These are phyloP conservation scores for Drosophila phalerata DNA, from an alignment of 2,888 invertebrate species.

Conservation along the genomic window DNA sequence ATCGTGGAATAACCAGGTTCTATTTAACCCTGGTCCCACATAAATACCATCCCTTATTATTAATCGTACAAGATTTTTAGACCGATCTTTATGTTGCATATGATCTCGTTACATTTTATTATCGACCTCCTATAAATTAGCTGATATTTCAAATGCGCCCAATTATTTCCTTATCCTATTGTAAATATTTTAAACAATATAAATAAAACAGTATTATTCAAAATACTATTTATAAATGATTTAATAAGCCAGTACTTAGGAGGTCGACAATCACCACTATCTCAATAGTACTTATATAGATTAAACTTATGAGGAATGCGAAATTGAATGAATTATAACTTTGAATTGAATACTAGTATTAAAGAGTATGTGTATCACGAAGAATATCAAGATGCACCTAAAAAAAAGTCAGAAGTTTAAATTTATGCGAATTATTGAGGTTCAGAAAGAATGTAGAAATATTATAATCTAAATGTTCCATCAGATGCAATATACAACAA, in stretches of 20 bases:
- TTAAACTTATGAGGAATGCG: conserved; percentile 11
- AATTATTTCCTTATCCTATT: not conserved
- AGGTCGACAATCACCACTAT: conserved; percentile 2
- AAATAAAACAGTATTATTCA: conserved; percentile 2
- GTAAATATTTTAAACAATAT: not conserved
- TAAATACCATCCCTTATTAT: no score
- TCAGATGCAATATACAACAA: conserved; percentile 48
- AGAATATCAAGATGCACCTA: conserved; percentile 17
- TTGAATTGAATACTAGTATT: not conserved
- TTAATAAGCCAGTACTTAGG: not conserved
- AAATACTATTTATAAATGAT: not conserved
- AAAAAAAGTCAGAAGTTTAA: conserved; percentile 1
- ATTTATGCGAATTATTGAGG: conserved; percentile 58
- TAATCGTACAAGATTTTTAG: no score
- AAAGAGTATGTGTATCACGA: not conserved
- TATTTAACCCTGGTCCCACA: no score
- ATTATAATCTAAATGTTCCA: conserved; percentile 11
- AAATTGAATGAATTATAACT: conserved; percentile 23
- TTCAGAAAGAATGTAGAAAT: not conserved
- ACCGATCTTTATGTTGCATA: no score
- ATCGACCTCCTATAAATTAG: no score
- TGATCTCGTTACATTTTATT: no score
- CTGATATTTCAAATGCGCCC: not conserved
- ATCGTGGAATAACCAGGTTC: no score
- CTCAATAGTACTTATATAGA: conserved; percentile 9